Conservation (phyloP, 92 coral and sea anemone genomes). For the Epizoanthus fatuus region DNA sequence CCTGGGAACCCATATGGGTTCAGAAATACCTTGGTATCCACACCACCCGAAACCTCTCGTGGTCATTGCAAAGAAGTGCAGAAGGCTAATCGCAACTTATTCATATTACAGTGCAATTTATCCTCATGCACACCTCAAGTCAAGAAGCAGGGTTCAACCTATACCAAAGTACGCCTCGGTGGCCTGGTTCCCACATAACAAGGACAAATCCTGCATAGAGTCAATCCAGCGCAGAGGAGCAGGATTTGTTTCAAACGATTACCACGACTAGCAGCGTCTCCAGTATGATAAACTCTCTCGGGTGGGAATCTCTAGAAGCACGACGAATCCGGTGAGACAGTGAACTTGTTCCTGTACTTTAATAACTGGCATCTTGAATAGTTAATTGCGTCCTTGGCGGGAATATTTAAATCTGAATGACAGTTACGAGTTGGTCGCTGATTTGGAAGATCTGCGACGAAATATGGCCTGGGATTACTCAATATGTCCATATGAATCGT, state of each 20-base stretch:
- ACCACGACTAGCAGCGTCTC: background rate
- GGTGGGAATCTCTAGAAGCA: background rate
- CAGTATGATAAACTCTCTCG: background rate
- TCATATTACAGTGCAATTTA: constrained; percentile 10
- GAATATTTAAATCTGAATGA: too few species aligned
- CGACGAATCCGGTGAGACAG: background rate
- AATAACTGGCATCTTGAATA: too few species aligned
- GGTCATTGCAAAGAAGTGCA: too few species aligned
- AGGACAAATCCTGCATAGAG: background rate
- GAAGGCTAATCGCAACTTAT: background rate
- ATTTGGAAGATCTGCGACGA: too few species aligned
- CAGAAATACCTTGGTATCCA: too few species aligned
- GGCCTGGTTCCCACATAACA: background rate
- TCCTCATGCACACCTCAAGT: background rate
- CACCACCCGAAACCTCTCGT: too few species aligned
- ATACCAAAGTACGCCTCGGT: background rate
- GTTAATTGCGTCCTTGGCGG: too few species aligned
- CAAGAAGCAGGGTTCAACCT: background rate
- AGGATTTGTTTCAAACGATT: background rate
- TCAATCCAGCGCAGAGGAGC: background rate
- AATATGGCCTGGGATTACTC: too few species aligned
- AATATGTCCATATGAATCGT: too few species aligned
- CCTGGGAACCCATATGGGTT: too few species aligned
- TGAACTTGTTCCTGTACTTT: too few species aligned
- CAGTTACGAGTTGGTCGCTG: too few species aligned